Conservation (phyloP, 2,113 vertebrate species). For the Cynocephalus volans region DNA sequence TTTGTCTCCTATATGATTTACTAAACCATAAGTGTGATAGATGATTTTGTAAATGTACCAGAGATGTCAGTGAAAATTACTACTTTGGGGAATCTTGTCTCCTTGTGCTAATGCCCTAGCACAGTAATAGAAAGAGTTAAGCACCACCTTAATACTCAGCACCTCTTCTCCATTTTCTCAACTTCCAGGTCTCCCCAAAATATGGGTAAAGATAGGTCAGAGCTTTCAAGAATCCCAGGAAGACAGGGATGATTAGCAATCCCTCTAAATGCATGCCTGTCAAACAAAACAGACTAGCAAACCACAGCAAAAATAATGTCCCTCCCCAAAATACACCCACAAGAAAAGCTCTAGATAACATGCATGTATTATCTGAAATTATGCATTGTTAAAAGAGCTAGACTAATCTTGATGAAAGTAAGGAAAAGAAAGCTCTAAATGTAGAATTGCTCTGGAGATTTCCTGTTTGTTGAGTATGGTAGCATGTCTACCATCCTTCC, state of each 20-base stretch:
- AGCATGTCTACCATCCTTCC: background rate
- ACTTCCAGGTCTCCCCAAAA: background rate
- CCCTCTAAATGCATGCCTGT: background rate
- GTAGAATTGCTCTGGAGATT: background rate
- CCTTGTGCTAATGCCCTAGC: background rate
- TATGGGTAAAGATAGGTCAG: background rate
- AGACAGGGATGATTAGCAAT: background rate
- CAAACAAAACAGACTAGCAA: background rate
- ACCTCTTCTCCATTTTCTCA: background rate
- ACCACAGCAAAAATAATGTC: background rate
- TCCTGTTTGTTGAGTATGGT: background rate
- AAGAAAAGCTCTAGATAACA: background rate
- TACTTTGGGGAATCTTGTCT: background rate
- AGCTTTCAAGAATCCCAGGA: conserved; percentile 6
- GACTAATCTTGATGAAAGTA: background rate
- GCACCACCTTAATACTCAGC: background rate
- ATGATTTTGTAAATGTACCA: background rate
- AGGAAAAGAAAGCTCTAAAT: background rate
- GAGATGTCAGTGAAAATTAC: background rate
- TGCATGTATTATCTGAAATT: background rate
- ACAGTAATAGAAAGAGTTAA: background rate
- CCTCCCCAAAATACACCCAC: background rate
- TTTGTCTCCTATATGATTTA: background rate
- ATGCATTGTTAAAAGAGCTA: background rate
- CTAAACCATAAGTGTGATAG: background rate